phyloP scores from a whole-genome alignment of 1,140 invertebrate genomes.

The Coptotermes formosanus region DNA sequence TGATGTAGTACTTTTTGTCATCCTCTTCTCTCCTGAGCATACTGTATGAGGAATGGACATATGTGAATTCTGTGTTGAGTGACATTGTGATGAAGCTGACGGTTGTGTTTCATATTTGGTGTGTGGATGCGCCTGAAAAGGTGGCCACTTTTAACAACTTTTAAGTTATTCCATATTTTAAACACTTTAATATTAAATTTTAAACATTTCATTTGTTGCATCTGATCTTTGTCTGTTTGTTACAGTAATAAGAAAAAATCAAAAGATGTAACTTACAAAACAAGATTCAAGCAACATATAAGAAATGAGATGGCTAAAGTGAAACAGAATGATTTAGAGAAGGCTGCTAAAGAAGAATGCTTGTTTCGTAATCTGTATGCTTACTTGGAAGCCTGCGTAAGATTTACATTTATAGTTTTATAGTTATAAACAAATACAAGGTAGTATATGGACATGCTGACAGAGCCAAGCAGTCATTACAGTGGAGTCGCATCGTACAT shows the following conservation, averaged over 20 bases:
- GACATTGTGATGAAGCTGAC: too few relatives aligned
- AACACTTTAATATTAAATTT: background rate
- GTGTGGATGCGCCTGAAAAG: background rate
- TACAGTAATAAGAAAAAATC: background rate
- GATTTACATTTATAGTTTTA: constrained; percentile 30
- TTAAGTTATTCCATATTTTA: background rate
- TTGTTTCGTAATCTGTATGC: constrained; percentile 51
- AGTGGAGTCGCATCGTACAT: too few relatives aligned
- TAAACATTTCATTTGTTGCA: background rate
- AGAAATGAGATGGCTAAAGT: constrained; percentile 40
- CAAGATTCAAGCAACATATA: constrained; percentile 46
- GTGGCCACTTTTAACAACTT: background rate
- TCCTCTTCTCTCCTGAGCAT: too few relatives aligned
- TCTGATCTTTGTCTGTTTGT: background rate
- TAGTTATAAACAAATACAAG: background rate
- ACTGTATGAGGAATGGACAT: too few relatives aligned
- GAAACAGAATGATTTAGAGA: constrained; percentile 42
- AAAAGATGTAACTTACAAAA: constrained; percentile 41
- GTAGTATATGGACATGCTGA: background rate
- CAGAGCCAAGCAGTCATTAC: too few relatives aligned
- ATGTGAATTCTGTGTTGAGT: background rate
- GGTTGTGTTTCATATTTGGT: too few relatives aligned
- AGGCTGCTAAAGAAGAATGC: constrained; percentile 48
- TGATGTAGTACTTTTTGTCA: too few relatives aligned
- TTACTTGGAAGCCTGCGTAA: constrained; percentile 57